These are phyloP conservation scores for Cossypha heuglini DNA, from an alignment of 2,797 vertebrate genomes.

Conservation along the genomic window DNA sequence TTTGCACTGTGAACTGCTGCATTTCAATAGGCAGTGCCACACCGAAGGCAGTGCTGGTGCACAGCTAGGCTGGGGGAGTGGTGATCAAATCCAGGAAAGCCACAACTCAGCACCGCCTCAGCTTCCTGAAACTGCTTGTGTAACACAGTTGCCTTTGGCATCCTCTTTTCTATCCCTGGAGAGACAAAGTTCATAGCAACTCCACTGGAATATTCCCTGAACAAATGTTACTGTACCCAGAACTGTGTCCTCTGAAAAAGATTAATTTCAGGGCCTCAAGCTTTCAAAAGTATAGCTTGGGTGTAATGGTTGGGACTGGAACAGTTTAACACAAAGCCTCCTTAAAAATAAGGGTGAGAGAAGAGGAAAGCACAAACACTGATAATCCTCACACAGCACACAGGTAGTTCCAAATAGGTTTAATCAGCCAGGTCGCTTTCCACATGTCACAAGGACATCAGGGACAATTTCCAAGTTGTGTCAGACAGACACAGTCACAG, in stretches of 20 bases:
- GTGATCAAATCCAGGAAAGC: background rate
- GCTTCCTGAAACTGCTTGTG: background rate
- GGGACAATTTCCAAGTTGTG: background rate
- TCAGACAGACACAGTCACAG: background rate
- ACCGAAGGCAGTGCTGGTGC: background rate
- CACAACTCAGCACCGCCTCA: background rate
- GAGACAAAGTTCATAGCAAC: background rate
- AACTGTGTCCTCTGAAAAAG: background rate
- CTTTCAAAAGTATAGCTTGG: background rate
- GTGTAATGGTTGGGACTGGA: background rate
- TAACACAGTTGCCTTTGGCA: background rate
- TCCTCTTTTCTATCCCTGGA: background rate
- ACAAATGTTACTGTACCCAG: background rate
- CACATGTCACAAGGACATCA: fast-evolving
- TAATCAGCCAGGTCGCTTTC: background rate
- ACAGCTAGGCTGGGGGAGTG: background rate
- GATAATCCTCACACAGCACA: background rate
- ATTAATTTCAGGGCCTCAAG: background rate
- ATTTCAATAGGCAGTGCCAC: background rate
- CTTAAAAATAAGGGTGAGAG: background rate
- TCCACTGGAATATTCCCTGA: background rate
- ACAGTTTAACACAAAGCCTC: background rate
- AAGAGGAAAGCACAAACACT: background rate
- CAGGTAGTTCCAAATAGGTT: background rate
- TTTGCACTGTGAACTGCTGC: background rate